Percentiles rank a stretch among this genome's conserved stretches.
phyloP scores from a whole-genome alignment of 2,113 vertebrate genomes.

The Caretta caretta region DNA sequence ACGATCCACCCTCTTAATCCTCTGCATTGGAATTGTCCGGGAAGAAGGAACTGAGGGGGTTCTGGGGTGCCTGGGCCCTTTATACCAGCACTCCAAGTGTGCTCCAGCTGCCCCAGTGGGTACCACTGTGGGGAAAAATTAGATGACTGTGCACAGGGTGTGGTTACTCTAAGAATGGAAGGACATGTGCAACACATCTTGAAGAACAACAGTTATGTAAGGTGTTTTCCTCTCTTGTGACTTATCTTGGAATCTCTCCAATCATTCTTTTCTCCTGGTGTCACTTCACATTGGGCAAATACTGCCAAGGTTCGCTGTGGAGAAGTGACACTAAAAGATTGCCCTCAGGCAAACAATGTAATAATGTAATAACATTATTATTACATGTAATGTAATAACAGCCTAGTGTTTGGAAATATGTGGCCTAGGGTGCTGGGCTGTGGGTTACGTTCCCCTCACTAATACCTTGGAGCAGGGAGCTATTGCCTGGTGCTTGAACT shows the following conservation, averaged over 20 bases:
- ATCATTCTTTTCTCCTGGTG: not conserved
- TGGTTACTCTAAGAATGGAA: too few species aligned
- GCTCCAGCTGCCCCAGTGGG: too few species aligned
- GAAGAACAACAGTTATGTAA: too few species aligned
- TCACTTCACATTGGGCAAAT: rapidly evolving
- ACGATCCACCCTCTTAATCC: too few species aligned
- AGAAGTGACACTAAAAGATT: not conserved
- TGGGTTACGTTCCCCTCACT: not conserved
- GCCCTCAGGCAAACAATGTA: not conserved
- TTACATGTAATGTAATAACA: not conserved
- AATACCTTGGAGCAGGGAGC: not conserved
- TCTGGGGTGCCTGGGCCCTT: too few species aligned
- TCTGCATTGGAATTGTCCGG: too few species aligned
- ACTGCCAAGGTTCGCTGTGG: not conserved
- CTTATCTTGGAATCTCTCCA: not conserved
- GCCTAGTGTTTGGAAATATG: not conserved
- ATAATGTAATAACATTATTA: too few species aligned
- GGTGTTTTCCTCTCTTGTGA: not conserved
- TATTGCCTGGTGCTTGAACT: not conserved
- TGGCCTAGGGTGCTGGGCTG: not conserved
- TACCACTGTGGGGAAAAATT: too few species aligned
- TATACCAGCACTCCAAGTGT: too few species aligned
- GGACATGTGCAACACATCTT: too few species aligned
- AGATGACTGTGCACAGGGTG: too few species aligned
- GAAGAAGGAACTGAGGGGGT: too few species aligned